A percentile compares a stretch with the other conserved stretches of the same genome.
phyloP scores from a whole-genome alignment of 2,113 vertebrate species.

The Rynchops niger region DNA sequence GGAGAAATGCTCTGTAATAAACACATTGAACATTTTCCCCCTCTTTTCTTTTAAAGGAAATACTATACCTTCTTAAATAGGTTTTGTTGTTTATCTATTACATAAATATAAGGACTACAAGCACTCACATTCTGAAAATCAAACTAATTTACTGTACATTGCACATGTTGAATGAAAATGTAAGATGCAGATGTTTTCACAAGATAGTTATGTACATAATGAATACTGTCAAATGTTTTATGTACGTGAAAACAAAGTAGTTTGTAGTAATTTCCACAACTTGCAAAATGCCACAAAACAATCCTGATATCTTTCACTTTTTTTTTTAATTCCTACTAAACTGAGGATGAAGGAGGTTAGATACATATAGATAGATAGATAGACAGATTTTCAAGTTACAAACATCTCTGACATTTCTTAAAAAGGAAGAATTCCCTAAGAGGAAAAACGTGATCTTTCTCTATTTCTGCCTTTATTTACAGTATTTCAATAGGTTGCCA shows the following conservation, averaged over 20 bases:
- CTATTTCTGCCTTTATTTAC: background rate
- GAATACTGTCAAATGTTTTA: background rate
- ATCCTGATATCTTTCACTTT: background rate
- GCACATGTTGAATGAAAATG: background rate
- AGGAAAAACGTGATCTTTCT: background rate
- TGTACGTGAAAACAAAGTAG: background rate
- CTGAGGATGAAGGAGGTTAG: background rate
- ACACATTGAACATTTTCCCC: background rate
- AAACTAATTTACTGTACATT: background rate
- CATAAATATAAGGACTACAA: background rate
- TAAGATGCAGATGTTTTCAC: background rate
- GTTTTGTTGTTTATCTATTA: background rate
- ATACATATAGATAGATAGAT: background rate
- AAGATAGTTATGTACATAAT: background rate
- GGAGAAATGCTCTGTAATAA: background rate
- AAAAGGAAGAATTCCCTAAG: background rate
- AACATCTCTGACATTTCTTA: background rate
- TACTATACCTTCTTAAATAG: background rate
- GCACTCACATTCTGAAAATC: background rate
- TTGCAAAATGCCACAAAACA: background rate
- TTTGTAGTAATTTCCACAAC: background rate
- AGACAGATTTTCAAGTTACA: background rate
- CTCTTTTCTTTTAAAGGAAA: background rate
- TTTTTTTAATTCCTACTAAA: background rate
- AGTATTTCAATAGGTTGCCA: background rate